Conservation (phyloP, 2,888 invertebrate genomes). For the Macaria notata region DNA sequence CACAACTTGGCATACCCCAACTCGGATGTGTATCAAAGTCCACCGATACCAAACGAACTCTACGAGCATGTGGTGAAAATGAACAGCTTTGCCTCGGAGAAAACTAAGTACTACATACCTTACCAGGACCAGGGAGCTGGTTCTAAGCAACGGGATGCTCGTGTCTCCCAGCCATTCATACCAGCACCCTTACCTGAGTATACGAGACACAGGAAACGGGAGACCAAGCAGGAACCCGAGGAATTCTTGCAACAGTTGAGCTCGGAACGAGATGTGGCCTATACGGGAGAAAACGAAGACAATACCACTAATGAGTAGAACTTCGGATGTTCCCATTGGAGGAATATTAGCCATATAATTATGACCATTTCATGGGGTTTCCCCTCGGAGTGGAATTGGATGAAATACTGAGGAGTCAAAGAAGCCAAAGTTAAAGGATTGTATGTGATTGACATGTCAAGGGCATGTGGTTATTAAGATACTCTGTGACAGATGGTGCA, state of each 20-base stretch:
- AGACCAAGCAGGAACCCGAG: slow-evolving; percentile 33
- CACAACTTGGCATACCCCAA: slow-evolving; percentile 47
- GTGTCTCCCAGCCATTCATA: slow-evolving; percentile 25
- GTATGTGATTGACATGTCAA: no score
- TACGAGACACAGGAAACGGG: slow-evolving; percentile 33
- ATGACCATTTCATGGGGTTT: no score
- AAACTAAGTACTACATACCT: slow-evolving; percentile 48
- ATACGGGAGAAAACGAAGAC: slow-evolving; percentile 28
- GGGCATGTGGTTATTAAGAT: no score
- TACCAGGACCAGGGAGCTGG: slow-evolving; percentile 31
- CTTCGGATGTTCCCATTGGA: no score
- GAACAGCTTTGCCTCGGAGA: slow-evolving; percentile 44
- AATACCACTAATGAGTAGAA: slow-evolving; percentile 20
- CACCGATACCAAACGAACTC: slow-evolving; percentile 36
- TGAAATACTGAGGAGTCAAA: no score
- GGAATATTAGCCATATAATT: no score
- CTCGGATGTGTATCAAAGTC: slow-evolving; percentile 35
- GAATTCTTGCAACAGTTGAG: slow-evolving; percentile 25
- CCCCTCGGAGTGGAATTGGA: no score
- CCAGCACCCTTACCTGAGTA: slow-evolving; percentile 19
- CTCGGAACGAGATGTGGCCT: slow-evolving; percentile 24
- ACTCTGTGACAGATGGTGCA: no score
- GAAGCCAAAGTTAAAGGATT: no score
- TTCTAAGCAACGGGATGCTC: slow-evolving; percentile 27
- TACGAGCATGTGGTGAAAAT: slow-evolving; percentile 42